Evolutionary conservation across 2,113 vertebrate genomes (phyloP), one percentile per base, ranked within the genome.

Genomic region (Dermatemys mawii): DNA sequence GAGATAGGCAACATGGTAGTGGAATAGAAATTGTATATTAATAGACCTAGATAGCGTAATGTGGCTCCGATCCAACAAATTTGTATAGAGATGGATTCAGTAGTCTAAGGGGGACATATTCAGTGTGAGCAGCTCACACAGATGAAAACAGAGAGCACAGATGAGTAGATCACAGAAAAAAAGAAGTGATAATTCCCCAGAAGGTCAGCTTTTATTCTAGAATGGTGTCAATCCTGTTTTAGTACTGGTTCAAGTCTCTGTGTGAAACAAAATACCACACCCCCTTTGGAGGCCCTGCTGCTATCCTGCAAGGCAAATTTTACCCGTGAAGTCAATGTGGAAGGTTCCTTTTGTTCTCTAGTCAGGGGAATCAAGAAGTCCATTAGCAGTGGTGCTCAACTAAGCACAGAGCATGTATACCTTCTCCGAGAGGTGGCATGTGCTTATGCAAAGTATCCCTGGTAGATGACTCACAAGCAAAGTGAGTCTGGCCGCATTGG

Each of bases 121-220:
- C 0, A 24, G 27, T 12, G 38, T 16, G 46, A 84, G 54, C 51
- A n/a, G 53, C 12, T 2, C 2, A 46, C 2, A 21, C 0, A 0
- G 35, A 78, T 75, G 76, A 89, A 57, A 80, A 8, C 54, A 83
- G 17, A 57, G 60, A 12, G 17, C 0, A 0, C 1, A 4, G 44
- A 51, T 32, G 26, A 78, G 29, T 35, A 88, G 53, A 53, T 53
- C 51, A 53, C 22, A 4, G 88, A 21, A 53, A 83, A 12, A 0
- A 0, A 8, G 0, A 0, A 32, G 4, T 32, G 67, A 78, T 75
- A 29, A n/a, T 84, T 95, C 50, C 91, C 55, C 75, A 22, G 44
- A 60, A 84, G 87, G 5, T 55, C 78, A 51, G 2, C 50, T 88
- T 86, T 21, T 92, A 0, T 50, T 79, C 24, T 3, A 44, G 22